Evolutionary conservation across 2,888 invertebrate genomes (phyloP), one percentile per base, ranked within the genome.

Genomic region (Andrena praecox): DNA sequence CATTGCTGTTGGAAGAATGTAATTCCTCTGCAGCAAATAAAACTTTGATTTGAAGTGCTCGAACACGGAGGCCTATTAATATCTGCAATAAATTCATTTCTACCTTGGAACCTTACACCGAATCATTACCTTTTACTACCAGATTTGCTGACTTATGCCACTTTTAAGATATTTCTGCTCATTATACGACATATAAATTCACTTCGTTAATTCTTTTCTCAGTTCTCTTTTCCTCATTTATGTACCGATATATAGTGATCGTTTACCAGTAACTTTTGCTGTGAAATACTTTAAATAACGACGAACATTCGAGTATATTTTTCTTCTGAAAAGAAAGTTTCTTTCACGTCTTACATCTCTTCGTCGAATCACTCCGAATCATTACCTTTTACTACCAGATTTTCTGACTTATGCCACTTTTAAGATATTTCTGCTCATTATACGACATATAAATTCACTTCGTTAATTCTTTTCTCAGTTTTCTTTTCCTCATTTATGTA

Each of bases 91-190:
- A 77, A 82, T 73, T 77, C 70, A 67, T 79, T 74, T 60, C 68
- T 70, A 72, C 72, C 82, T 69, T 52, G 56, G 16, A 64, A 83
- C 67, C 78, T 71, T 52, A 67, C 27, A 70, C 69, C 60, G 60
- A 73, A 50, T 82, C 81, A 72, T 77, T 81, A 81, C 81, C 74
- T 78, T 33, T 56, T 24, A 70, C 54, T 69, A 66, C 64, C 78
- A 74, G 48, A 62, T 74, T 20, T 50, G 6, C 7, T 27, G 7
- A 27, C 7, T 7, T 60, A 48, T 56, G 54, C 1, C 0, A 52
- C 8, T 27, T 59, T 64, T 67, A 27, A 24, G 29, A 64, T 33
- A 6, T 12, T 31, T 20, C 16, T 27, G 24, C 16, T 2, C 31
- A n/a, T 5, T 31, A n/a, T 20, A 60, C 31, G 33, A 20, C 31